Base-by-base conservation (phyloP, 2,888 invertebrate species). In the Acrocyrtus sp. region DNA sequence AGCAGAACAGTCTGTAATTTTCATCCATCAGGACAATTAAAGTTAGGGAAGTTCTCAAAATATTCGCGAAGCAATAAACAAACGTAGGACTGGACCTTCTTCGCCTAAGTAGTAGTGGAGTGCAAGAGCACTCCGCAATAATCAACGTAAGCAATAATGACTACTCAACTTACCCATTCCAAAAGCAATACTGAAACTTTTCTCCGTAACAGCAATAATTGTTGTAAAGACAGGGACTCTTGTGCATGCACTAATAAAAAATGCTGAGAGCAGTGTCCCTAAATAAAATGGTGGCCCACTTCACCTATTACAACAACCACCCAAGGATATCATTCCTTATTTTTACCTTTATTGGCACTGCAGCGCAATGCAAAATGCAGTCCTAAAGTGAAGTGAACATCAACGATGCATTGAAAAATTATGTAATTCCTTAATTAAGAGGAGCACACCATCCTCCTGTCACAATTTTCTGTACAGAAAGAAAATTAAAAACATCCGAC, bases 1-100 rank as follows among this genome's bases (percentile, higher is more conserved):
- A 6, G 34, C 41, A 39, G 62, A 48, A 19, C 27, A 19, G 41
- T 19, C 24, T 21, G n/a, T 19, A 45, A 29, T 54, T 50, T 67
- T 50, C 50, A 29, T 50, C 15, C 26, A 34, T 45, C 45, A 27
- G 47, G 61, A 61, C 39, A 53, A 57, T 51, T 43, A 39, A 43
- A 53, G 58, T 72, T 65, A 58, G 26, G 17, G n/a, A 48, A n/a
- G 63, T 70, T 70, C 65, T 70, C 70, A 47, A 39, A 22, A 63
- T 60, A 72, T 72, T 72, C 72, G 65, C 72, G 26, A 72, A 72
- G 72, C 72, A 72, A 72, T 72, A 72, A n/a, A 72, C 60, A 72
- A 72, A 53, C 58, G 51, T 63, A 43, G 63, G 65, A 70, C 70
- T 63, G 72, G 51, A 65, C 72, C 47, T 60, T 15, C 41, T 72